Percentiles rank a stretch among this genome's conserved stretches.
Evolutionary conservation across 2,113 vertebrate genomes (phyloP).

Genomic region (Anser brachyrhynchus): DNA sequence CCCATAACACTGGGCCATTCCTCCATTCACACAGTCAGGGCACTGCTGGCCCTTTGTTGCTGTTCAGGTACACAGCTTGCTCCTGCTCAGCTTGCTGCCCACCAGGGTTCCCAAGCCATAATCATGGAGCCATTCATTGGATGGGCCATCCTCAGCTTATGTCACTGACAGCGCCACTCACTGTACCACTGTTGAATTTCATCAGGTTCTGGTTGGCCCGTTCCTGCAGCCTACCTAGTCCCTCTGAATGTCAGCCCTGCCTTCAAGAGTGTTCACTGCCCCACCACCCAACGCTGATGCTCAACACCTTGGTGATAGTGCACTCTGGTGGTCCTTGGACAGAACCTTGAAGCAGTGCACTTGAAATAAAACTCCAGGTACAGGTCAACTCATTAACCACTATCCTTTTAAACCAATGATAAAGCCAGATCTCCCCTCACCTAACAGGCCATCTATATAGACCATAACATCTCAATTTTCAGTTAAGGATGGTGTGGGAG

Average conservation of each 20-base stretch:
- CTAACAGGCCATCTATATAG: not conserved
- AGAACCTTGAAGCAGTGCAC: not conserved
- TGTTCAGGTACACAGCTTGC: not conserved
- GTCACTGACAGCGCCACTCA: not conserved
- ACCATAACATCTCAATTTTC: not conserved
- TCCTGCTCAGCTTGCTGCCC: not conserved
- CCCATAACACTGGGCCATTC: accelerated
- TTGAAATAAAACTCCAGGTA: not conserved
- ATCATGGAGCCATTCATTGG: not conserved
- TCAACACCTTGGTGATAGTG: not conserved
- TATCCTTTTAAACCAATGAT: not conserved
- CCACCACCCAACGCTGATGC: not conserved
- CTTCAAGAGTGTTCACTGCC: not conserved
- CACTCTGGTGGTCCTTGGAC: not conserved
- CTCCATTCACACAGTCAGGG: not conserved
- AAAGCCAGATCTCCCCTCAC: not conserved
- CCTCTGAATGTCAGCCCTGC: not conserved
- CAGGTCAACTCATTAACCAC: not conserved
- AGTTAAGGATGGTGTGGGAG: not conserved
- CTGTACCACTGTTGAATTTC: not conserved
- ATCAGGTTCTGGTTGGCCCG: not conserved
- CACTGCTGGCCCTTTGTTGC: not conserved
- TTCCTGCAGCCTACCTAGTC: not conserved
- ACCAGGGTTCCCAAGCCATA: accelerated
- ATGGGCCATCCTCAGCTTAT: not conserved